Evolutionary conservation across 2,888 invertebrate species (phyloP), one percentile per base, ranked within the genome.

Genomic region (Mythimna lalbum): DNA sequence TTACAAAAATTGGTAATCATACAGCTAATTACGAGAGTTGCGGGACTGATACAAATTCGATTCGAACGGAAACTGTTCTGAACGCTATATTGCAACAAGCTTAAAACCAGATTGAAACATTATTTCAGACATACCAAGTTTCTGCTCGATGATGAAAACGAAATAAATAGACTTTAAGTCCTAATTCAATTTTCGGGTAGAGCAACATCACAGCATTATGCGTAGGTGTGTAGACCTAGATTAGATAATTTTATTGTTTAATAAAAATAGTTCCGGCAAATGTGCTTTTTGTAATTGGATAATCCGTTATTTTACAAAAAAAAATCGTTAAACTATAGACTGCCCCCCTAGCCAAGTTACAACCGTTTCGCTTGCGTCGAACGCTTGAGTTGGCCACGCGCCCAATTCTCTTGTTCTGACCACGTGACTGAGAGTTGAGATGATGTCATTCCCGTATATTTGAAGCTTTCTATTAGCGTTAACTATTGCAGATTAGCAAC

Each of bases 31-130:
- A 73, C 27, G 27, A 73, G 39, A 64, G 53, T 23, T 63, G 64
- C 74, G 64, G 33, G 57, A 36, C 74, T 39, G 74, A 79, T 79
- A 73, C 53, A 59, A 79, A 79, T 75, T 79, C 59, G 53, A 79
- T 59, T 60, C 53, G 27, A 73, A 59, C 59, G 49, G 59, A 73
- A 79, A 55, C 7, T 57, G 36, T 74, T 59, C 57, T 43, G 53
- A 79, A 49, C 53, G 33, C 9, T 36, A 12, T 17, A 17, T 75
- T 75, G 33, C 75, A 27, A 79, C 39, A 53, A 14, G 36, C 21
- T 31, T n/a, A 53, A 57, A 73, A 72, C 36, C 10, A 47, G 36
- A 21, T 52, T n/a, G 19, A 23, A 49, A 57, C 12, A 57, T 56
- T 49, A 43, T 23, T 60, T 53, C 78, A 9, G 14, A 5, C 39